phyloP scores from a whole-genome alignment of 2,113 vertebrate genomes.

The Saccopteryx bilineata region DNA sequence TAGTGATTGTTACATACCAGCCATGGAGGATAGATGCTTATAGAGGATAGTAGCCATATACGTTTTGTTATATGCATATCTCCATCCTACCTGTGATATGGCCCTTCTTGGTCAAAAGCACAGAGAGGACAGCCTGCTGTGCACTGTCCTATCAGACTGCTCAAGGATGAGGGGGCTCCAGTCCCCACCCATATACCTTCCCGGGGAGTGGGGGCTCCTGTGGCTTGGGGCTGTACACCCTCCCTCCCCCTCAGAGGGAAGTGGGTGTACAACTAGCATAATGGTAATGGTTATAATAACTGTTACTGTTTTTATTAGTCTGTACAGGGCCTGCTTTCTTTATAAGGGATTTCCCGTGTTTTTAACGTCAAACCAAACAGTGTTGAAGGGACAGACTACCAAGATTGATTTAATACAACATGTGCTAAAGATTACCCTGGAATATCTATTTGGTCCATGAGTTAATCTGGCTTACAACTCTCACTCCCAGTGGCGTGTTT shows the following conservation, averaged over 20 bases:
- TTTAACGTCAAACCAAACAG: constrained; percentile 72
- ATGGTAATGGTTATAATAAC: constrained; percentile 45
- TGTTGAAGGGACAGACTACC: constrained; percentile 71
- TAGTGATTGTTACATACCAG: neutral
- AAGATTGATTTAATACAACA: constrained; percentile 82
- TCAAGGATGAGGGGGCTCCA: too few species aligned
- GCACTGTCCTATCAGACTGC: neutral
- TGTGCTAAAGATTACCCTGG: constrained; percentile 76
- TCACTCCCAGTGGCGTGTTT: constrained; percentile 80
- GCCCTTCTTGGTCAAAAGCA: neutral
- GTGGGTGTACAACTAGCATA: constrained; percentile 23
- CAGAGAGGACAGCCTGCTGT: neutral
- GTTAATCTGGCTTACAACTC: constrained; percentile 80
- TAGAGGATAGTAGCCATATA: neutral
- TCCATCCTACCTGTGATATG: neutral
- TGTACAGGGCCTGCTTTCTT: constrained; percentile 56
- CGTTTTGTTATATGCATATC: neutral
- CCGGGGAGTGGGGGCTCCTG: neutral
- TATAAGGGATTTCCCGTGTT: constrained; percentile 45
- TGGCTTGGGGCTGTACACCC: neutral
- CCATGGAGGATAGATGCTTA: neutral
- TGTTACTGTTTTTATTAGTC: constrained; percentile 67
- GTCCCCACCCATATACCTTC: neutral
- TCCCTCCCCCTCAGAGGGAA: constrained; percentile 7
- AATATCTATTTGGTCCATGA: constrained; percentile 69